These are phyloP conservation scores for Poecilia latipinna DNA, from an alignment of 2,113 vertebrate species.

Conservation along the genomic window DNA sequence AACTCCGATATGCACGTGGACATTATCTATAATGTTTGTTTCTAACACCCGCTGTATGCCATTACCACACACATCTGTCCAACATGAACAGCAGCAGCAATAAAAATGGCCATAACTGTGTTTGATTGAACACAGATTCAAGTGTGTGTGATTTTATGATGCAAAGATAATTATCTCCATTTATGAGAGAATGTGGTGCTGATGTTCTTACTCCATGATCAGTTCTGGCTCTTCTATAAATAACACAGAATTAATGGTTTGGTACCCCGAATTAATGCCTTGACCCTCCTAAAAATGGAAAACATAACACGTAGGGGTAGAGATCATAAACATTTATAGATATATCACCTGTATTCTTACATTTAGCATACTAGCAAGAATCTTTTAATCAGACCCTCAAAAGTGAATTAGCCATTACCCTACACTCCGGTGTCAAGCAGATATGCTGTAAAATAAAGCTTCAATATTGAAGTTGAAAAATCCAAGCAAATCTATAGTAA, in stretches of 20 bases:
- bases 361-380: no score
- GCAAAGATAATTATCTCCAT: neutral
- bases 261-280: no score
- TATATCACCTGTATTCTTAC: no score
- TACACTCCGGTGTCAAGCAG: no score
- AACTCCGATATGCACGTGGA: constrained; percentile 7
- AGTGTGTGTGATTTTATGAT: neutral
- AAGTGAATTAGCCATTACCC: no score
- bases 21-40: constrained; percentile 17
- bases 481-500: no score
- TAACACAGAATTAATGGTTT: neutral
- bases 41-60: constrained; percentile 17
- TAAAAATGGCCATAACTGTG: neutral
- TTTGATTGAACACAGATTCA: neutral
- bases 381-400: no score
- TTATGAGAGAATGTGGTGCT: neutral
- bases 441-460: no score
- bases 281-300: no score
- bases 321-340: no score
- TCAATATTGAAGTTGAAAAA: no score
- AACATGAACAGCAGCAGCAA: neutral
- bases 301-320: no score
- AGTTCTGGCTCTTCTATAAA: neutral
- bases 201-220: neutral
- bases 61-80: constrained; percentile 29